These are phyloP conservation scores for Euura saliciscinereae DNA, from an alignment of 1,140 invertebrate species.

Conservation along the genomic window DNA sequence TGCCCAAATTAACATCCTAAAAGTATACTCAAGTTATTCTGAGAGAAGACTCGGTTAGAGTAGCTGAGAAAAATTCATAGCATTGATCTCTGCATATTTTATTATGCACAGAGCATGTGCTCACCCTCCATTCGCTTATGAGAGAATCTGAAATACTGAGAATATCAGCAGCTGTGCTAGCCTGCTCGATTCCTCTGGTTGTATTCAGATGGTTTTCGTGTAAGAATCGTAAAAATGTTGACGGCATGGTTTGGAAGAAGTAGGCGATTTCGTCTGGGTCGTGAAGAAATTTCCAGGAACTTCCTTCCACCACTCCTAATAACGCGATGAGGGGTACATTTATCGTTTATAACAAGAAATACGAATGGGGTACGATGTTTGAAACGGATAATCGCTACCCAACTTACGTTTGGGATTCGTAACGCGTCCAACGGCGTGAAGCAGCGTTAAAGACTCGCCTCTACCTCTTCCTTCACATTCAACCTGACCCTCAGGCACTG, in stretches of 20 bases:
- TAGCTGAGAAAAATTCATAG: not conserved
- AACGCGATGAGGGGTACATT: not conserved
- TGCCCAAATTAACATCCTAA: constrained; percentile 48
- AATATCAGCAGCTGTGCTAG: constrained; percentile 61
- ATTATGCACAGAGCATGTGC: not conserved
- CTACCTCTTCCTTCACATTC: constrained; percentile 53
- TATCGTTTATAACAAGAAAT: too few relatives aligned
- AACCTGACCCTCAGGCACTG: constrained; percentile 32
- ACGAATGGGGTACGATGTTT: too few relatives aligned
- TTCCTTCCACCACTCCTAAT: constrained; percentile 33
- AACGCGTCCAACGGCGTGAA: constrained; percentile 77
- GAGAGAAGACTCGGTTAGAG: not conserved
- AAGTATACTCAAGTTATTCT: not conserved
- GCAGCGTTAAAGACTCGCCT: constrained; percentile 71
- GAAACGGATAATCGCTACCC: constrained; percentile 15
- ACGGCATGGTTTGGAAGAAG: constrained; percentile 68
- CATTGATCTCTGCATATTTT: not conserved
- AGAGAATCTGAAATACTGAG: constrained; percentile 69
- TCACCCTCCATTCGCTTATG: constrained; percentile 70
- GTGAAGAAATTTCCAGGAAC: constrained; percentile 61
- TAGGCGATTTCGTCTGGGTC: constrained; percentile 69
- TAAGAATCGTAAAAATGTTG: constrained; percentile 69
- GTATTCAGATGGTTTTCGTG: constrained; percentile 78
- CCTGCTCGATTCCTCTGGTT: constrained; percentile 66
- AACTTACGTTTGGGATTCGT: constrained; percentile 75